phyloP scores from a whole-genome alignment of 2,888 invertebrate species.

The Bombyx huttoni region DNA sequence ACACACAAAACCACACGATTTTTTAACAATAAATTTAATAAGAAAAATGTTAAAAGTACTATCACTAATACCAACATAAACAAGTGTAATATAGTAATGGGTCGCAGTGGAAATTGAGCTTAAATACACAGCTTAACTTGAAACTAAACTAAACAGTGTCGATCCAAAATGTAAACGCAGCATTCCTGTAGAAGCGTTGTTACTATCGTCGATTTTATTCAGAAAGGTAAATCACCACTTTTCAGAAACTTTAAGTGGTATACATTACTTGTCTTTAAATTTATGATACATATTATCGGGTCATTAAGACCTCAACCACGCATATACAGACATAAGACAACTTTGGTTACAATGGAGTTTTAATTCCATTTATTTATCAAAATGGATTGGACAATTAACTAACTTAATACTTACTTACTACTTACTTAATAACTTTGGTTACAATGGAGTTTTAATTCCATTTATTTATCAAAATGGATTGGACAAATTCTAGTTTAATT shows the following conservation, averaged over 20 bases:
- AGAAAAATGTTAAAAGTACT: too few species aligned
- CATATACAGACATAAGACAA: background rate
- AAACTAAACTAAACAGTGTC: too few species aligned
- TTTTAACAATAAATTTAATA: too few species aligned
- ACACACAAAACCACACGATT: too few species aligned
- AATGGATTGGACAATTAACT: too few species aligned
- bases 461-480: too few species aligned
- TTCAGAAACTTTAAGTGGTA: constrained; percentile 36
- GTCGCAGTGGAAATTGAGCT: too few species aligned
- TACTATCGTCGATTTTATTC: constrained; percentile 21
- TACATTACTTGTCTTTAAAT: constrained; percentile 40
- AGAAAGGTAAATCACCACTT: constrained; percentile 45
- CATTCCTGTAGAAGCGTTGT: constrained; percentile 14
- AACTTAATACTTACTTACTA: too few species aligned
- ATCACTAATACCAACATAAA: too few species aligned
- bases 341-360: background rate
- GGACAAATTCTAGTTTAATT: too few species aligned
- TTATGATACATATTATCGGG: constrained; percentile 30
- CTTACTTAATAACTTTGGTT: background rate
- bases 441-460: background rate
- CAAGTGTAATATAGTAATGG: too few species aligned
- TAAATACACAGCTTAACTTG: too few species aligned
- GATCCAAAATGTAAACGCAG: background rate
- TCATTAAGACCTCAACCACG: constrained; percentile 16
- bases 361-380: background rate